Conservation (phyloP, 2,888 invertebrate genomes). For the Camptogramma bilineatum region DNA sequence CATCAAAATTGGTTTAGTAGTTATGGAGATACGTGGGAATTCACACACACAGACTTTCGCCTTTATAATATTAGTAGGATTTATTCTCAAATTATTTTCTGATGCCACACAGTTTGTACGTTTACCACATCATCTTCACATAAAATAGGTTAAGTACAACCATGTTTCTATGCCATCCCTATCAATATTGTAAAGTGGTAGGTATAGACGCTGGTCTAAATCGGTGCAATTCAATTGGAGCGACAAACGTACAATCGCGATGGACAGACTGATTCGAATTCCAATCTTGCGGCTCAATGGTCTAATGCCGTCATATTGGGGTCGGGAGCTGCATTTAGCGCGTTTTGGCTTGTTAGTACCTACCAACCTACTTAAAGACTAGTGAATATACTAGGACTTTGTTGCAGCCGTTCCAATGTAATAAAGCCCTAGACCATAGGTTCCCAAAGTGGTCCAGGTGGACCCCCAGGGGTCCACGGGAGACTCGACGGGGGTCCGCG, state of each 20-base stretch:
- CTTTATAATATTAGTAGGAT: no score
- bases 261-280: slow-evolving; percentile 34
- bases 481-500: no score
- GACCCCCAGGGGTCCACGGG: no score
- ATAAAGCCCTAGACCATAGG: no score
- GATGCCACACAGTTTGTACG: no score
- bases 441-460: no score
- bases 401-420: background rate
- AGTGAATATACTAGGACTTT: background rate
- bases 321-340: slow-evolving; percentile 17
- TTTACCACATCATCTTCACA: no score
- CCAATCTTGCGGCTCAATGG: slow-evolving; percentile 39
- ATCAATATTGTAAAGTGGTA: slow-evolving; percentile 19
- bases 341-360: background rate
- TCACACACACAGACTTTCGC: no score
- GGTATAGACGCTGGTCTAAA: slow-evolving; percentile 23
- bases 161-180: background rate
- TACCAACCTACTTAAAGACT: background rate
- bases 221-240: slow-evolving; percentile 37
- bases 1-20: no score
- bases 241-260: slow-evolving; percentile 39
- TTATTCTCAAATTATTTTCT: no score
- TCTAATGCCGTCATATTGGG: slow-evolving; percentile 36
- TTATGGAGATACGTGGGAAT: no score
- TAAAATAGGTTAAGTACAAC: no score